phyloP scores from a whole-genome alignment of 2,113 vertebrate species.

The Penelope pileata region DNA sequence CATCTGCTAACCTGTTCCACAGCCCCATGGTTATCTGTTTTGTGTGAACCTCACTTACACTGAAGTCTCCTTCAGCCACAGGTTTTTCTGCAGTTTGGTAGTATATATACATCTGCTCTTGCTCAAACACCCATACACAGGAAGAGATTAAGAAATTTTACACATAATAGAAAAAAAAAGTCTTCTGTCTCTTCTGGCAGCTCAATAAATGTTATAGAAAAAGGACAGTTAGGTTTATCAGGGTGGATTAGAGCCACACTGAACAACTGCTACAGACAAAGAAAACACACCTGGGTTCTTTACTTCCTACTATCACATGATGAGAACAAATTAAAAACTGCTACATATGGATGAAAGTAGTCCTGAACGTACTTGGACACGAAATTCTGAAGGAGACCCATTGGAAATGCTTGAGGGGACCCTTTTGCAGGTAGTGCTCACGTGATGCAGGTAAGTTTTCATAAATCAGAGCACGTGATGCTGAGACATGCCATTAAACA shows the following conservation, averaged over 20 bases:
- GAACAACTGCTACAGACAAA: not conserved
- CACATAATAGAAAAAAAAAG: not conserved
- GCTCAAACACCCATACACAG: fast-evolving
- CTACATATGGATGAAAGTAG: not conserved
- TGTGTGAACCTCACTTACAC: not conserved
- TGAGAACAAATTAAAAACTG: not conserved
- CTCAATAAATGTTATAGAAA: not conserved
- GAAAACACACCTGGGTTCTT: not conserved
- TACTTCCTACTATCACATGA: not conserved
- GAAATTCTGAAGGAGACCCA: not conserved
- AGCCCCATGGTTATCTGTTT: not conserved
- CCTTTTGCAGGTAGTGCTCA: not conserved
- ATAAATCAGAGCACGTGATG: not conserved
- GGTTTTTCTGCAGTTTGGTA: not conserved
- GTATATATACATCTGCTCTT: not conserved
- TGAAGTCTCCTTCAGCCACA: not conserved
- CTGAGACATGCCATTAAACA: not conserved
- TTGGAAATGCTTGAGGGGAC: not conserved
- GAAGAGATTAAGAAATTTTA: not conserved
- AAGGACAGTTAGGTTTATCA: not conserved
- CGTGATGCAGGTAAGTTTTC: not conserved
- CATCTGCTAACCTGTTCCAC: not conserved
- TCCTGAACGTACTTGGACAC: not conserved
- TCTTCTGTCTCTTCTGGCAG: not conserved
- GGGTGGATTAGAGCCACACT: not conserved